Evolutionary conservation across 2,113 vertebrate species (phyloP).

Genomic region (Dasypus novemcinctus): DNA sequence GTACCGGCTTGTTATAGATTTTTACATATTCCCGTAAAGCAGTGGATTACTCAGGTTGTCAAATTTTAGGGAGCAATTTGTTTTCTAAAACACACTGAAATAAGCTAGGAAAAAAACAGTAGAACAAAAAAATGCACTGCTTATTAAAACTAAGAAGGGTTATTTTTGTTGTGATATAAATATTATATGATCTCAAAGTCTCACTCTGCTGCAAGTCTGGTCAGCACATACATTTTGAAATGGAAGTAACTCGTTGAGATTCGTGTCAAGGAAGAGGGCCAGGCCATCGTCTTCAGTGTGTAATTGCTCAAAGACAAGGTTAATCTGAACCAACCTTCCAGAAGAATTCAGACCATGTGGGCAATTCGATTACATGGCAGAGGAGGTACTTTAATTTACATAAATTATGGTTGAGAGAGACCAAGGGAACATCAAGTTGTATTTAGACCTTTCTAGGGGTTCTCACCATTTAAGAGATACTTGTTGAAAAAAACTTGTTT

Average conservation of each 20-base stretch:
- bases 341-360: not conserved
- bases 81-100: slow-evolving; percentile 38
- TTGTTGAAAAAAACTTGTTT: not conserved
- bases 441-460: not conserved
- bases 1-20: not conserved
- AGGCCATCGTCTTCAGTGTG: not conserved
- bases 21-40: not conserved
- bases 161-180: not conserved
- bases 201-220: not conserved
- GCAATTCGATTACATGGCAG: not conserved
- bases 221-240: slow-evolving; percentile 35
- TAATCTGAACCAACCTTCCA: not conserved
- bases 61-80: not conserved
- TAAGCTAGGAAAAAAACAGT: not conserved
- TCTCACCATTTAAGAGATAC: not conserved
- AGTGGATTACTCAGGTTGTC: not conserved
- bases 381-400: not conserved
- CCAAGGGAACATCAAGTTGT: not conserved
- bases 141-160: not conserved
- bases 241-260: slow-evolving; percentile 11
- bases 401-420: not conserved
- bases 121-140: not conserved
- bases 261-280: not conserved
- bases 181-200: not conserved
- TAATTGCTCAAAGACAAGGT: not conserved